phyloP scores from a whole-genome alignment of 2,888 invertebrate species.

The Junonia oenone region DNA sequence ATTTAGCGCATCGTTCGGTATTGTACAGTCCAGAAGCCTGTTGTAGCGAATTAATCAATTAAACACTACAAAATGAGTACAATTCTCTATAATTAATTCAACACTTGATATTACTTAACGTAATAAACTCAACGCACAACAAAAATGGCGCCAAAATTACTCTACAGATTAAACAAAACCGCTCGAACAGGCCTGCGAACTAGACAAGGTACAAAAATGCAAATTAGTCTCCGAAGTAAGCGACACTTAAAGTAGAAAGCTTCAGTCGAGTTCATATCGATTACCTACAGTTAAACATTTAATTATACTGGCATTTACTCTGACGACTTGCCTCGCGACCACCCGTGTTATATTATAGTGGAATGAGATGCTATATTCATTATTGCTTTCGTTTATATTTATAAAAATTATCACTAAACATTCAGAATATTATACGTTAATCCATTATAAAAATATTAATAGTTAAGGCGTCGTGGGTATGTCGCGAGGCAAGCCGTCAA shows the following conservation, averaged over 20 bases:
- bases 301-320: constrained; percentile 28
- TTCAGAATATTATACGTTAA: background rate
- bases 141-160: constrained; percentile 3
- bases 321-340: constrained; percentile 8
- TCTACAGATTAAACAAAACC: background rate
- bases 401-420: constrained; percentile 1
- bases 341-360: background rate
- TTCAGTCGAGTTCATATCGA: constrained; percentile 32
- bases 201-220: constrained; percentile 26
- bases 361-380: background rate
- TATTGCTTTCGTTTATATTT: background rate
- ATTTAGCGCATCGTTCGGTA: constrained; percentile 31
- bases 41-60: constrained; percentile 5
- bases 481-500: constrained; percentile 2
- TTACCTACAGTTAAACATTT: constrained; percentile 25
- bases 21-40: constrained; percentile 22
- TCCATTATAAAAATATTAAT: constrained; percentile 1
- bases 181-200: constrained; percentile 24
- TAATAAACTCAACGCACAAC: background rate
- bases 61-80: background rate
- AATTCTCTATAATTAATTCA: background rate
- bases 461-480: background rate
- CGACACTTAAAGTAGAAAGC: constrained; percentile 31
- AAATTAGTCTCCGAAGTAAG: constrained; percentile 31
- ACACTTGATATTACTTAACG: background rate